Conservation (phyloP, 2,888 invertebrate species). For the Lithophane leautieri region DNA sequence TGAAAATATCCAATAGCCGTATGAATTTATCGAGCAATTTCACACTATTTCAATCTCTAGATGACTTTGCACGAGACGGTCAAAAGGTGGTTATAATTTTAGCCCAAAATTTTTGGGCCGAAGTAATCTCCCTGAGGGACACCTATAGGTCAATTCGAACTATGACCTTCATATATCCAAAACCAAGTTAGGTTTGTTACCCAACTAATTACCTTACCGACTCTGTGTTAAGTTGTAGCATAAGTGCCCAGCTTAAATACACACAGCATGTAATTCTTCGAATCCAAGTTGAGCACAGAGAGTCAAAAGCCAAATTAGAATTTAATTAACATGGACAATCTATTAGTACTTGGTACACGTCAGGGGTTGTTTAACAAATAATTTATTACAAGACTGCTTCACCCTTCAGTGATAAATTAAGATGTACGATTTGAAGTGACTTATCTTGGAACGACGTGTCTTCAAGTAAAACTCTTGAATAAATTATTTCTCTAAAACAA, state of each 20-base stretch:
- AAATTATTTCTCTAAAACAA: conserved; percentile 47
- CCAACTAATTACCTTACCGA: conserved; percentile 32
- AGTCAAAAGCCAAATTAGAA: conserved; percentile 47
- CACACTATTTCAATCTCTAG: neutral
- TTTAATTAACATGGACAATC: conserved; percentile 50
- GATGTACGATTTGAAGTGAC: conserved; percentile 52
- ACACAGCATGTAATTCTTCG: conserved; percentile 5
- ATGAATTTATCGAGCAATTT: neutral
- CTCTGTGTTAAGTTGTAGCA: conserved; percentile 11
- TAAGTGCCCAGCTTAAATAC: conserved; percentile 21
- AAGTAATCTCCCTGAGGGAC: conserved; percentile 26
- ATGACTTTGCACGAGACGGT: conserved; percentile 2
- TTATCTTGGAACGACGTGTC: conserved; percentile 38
- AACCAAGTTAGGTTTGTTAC: conserved; percentile 12
- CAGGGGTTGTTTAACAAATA: conserved; percentile 55
- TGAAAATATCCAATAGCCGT: neutral
- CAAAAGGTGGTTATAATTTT: conserved; percentile 11
- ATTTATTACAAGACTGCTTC: conserved; percentile 52
- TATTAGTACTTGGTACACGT: conserved; percentile 43
- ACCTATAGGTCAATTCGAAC: conserved; percentile 21
- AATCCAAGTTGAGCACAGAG: conserved; percentile 20
- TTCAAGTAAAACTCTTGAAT: conserved; percentile 47
- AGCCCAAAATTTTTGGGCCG: conserved; percentile 5
- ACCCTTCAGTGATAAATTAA: conserved; percentile 59
- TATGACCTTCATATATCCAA: conserved; percentile 20